Conservation (phyloP, 2,113 vertebrate genomes). For the Hemicordylus capensis region DNA sequence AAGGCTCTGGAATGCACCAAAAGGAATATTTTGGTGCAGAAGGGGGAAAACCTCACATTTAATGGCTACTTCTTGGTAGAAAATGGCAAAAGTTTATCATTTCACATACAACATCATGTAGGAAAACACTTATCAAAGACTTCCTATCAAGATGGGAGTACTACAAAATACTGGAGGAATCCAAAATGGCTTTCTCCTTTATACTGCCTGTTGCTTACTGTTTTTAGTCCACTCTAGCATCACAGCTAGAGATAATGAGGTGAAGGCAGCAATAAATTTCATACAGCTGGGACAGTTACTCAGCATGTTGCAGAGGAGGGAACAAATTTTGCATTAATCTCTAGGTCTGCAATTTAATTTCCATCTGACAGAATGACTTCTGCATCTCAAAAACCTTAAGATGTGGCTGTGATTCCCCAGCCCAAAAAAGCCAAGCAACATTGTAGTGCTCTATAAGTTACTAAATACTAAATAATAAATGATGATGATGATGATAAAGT, state of each 20-base stretch:
- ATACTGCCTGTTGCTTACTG: conserved; percentile 59
- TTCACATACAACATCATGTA: conserved; percentile 58
- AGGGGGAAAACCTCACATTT: conserved; percentile 48
- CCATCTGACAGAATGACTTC: neutral
- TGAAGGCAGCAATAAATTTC: conserved; percentile 1
- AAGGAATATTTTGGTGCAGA: conserved; percentile 10
- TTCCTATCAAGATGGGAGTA: conserved; percentile 69
- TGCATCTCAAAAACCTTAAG: accelerated
- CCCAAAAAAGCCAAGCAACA: neutral
- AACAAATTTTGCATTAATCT: neutral
- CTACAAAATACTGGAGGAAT: conserved; percentile 59
- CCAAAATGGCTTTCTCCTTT: conserved; percentile 47
- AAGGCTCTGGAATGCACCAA: conserved; percentile 69
- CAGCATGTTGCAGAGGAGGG: conserved; percentile 23
- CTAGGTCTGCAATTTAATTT: conserved; percentile 4
- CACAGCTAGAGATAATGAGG: conserved; percentile 45
- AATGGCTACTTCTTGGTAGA: conserved; percentile 68
- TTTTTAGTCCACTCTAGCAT: conserved; percentile 52
- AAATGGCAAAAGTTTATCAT: conserved; percentile 40
- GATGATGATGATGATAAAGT: too few species aligned
- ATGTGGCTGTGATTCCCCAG: neutral
- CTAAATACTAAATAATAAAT: too few species aligned
- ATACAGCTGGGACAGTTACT: conserved; percentile 50
- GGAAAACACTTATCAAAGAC: conserved; percentile 73
- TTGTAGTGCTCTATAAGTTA: accelerated